Percentiles rank a stretch among this genome's conserved stretches.
Evolutionary conservation across 1,140 invertebrate genomes (phyloP).

Genomic region (Oncopeltus fasciatus): DNA sequence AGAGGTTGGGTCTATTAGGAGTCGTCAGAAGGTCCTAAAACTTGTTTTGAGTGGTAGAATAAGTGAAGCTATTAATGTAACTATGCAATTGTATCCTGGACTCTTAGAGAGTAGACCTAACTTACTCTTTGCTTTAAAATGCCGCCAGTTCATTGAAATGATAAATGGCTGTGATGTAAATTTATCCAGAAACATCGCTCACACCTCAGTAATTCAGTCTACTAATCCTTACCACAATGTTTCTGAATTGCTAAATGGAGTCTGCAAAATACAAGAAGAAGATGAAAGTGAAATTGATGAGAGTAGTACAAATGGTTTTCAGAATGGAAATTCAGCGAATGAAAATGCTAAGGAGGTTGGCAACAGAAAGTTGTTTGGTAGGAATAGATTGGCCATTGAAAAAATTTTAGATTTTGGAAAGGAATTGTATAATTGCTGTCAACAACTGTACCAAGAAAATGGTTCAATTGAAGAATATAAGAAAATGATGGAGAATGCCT

Average conservation of each 20-base stretch:
- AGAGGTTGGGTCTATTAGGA: conserved; percentile 87
- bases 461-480: conserved; percentile 75
- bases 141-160: conserved; percentile 94
- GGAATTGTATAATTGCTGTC: conserved; percentile 80
- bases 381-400: conserved; percentile 67
- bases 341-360: conserved; percentile 28
- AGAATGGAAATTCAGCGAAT: conserved; percentile 42
- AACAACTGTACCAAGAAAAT: conserved; percentile 64
- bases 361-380: conserved; percentile 51
- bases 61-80: conserved; percentile 85
- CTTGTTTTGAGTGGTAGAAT: conserved; percentile 80
- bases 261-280: conserved; percentile 26
- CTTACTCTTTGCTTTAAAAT: conserved; percentile 86
- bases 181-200: conserved; percentile 24
- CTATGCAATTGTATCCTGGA: conserved; percentile 75
- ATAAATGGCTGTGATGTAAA: conserved; percentile 62
- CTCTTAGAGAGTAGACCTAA: conserved; percentile 79
- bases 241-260: conserved; percentile 32
- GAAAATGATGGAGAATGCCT: conserved; percentile 74
- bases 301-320: conserved; percentile 43
- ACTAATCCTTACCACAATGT: conserved; percentile 13
- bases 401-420: conserved; percentile 86
- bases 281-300: conserved; percentile 31
- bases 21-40: conserved; percentile 93
- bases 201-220: conserved; percentile 37